Conservation (phyloP, 2,888 invertebrate species). For the Lycia hirtaria region DNA sequence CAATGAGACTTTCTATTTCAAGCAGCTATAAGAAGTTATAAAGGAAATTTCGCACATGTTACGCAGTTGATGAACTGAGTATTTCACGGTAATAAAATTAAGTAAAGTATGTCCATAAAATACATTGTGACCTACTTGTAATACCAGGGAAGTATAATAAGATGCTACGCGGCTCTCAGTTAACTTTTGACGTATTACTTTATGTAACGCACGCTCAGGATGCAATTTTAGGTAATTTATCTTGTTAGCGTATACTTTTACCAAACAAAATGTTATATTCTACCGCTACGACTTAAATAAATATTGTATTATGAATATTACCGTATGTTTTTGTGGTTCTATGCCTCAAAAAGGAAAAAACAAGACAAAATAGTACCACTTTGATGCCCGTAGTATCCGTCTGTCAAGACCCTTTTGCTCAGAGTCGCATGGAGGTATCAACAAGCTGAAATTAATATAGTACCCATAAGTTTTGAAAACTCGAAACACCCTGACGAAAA, state of each 20-base stretch:
- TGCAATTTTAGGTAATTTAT: neutral
- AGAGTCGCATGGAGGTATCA: no score
- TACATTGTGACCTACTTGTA: conserved; percentile 15
- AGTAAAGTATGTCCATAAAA: conserved; percentile 18
- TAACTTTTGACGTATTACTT: neutral
- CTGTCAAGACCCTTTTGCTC: no score
- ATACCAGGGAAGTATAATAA: neutral
- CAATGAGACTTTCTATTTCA: conserved; percentile 5
- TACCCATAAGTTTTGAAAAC: no score
- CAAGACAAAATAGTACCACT: neutral
- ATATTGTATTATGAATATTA: no score
- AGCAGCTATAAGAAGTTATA: conserved; percentile 7
- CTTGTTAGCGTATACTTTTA: neutral
- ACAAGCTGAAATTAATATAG: no score
- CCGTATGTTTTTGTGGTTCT: no score
- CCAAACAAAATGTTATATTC: neutral
- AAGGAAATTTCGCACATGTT: conserved; percentile 20
- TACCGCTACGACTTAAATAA: neutral
- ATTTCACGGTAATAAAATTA: conserved; percentile 26
- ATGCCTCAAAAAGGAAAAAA: no score
- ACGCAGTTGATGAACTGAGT: conserved; percentile 8
- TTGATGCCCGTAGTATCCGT: no score
- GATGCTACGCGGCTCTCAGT: neutral
- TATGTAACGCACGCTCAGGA: neutral
- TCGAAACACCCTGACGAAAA: no score